phyloP scores from a whole-genome alignment of 2,888 invertebrate species.

The Cremastinae sp. region DNA sequence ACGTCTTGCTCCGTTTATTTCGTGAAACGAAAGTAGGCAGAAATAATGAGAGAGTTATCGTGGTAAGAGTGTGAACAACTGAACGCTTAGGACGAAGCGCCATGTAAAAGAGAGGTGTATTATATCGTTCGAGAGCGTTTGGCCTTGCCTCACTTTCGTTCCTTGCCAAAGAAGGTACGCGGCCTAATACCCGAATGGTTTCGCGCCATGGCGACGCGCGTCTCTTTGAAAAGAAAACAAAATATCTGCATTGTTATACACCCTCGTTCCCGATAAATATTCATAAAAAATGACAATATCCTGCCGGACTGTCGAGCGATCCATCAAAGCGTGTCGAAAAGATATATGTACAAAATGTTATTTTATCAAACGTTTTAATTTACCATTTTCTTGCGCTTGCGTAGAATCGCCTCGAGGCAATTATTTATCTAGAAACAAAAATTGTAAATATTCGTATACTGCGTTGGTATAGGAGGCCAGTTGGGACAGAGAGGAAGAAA shows the following conservation, averaged over 20 bases:
- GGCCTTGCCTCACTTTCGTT: conserved; percentile 69
- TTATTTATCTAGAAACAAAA: background rate
- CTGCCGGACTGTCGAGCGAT: no score
- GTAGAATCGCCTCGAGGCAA: no score
- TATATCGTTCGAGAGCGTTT: conserved; percentile 39
- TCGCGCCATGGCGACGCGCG: conserved; percentile 41
- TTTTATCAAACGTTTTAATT: no score
- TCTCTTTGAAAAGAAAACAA: background rate
- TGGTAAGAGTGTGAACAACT: background rate
- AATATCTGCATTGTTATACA: no score
- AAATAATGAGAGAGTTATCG: background rate
- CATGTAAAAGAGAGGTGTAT: conserved; percentile 29
- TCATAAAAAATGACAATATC: no score
- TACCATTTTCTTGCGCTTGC: no score
- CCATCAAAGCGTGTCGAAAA: no score
- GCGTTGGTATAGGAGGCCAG: no score
- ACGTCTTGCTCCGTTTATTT: conserved; percentile 29
- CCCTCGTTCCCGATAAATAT: no score
- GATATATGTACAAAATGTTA: no score
- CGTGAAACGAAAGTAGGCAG: conserved; percentile 38
- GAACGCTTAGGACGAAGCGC: conserved; percentile 27
- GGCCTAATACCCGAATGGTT: conserved; percentile 56
- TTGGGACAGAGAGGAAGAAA: no score
- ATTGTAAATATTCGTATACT: no score
- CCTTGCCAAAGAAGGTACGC: conserved; percentile 60